Evolutionary conservation across 2,113 vertebrate genomes (phyloP).

Genomic region (Gallinago undulata): DNA sequence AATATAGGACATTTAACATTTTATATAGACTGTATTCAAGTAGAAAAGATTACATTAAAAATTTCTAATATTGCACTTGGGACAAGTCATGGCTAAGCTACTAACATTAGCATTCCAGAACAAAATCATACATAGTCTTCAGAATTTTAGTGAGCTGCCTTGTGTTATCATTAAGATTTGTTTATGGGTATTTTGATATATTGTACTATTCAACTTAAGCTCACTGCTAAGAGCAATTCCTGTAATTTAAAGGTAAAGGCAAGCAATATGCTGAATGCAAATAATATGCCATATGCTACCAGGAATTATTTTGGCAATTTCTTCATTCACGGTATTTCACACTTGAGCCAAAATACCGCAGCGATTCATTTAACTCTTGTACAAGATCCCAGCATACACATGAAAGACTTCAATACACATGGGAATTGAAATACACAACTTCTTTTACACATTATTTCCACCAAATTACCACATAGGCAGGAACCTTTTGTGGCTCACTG

Average conservation of each 20-base stretch:
- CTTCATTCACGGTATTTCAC: conserved; percentile 57
- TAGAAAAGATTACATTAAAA: conserved; percentile 67
- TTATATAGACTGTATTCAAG: conserved; percentile 62
- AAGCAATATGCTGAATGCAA: neutral
- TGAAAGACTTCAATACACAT: neutral
- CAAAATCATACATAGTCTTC: conserved; percentile 5
- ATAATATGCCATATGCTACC: neutral
- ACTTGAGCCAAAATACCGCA: neutral
- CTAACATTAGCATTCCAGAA: conserved; percentile 36
- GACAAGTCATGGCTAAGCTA: conserved; percentile 55
- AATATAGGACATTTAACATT: conserved; percentile 60
- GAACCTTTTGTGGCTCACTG: neutral
- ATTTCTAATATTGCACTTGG: conserved; percentile 62
- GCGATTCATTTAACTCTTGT: conserved; percentile 1
- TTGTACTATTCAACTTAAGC: neutral
- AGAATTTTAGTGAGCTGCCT: neutral
- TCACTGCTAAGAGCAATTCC: neutral
- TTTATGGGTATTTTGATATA: neutral
- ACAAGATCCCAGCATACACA: neutral
- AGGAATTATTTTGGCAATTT: conserved; percentile 12
- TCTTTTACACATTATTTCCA: neutral
- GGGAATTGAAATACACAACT: neutral
- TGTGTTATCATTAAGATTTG: neutral
- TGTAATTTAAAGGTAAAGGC: neutral
- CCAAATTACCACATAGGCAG: neutral